Conservation (phyloP, 1,140 invertebrate species). For the Pachyrhynchus sulphureomaculatus region DNA sequence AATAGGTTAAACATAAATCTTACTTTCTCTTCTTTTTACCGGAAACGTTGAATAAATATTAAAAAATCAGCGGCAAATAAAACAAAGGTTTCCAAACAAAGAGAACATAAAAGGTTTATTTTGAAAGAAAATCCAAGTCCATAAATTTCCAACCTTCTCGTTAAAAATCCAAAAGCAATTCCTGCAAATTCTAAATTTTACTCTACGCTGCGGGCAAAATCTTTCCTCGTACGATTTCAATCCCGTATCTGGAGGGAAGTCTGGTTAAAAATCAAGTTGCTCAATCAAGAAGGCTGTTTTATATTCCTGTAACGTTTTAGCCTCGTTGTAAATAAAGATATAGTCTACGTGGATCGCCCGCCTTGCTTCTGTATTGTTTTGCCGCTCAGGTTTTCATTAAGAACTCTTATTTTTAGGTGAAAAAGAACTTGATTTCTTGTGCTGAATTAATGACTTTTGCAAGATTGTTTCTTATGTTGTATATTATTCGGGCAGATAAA, state of each 20-base stretch:
- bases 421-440: conserved; percentile 4
- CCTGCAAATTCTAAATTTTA: conserved; percentile 34
- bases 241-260: conserved; percentile 40
- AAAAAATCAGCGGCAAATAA: too few relatives aligned
- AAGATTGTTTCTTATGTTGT: too few relatives aligned
- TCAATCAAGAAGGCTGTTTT: conserved; percentile 48
- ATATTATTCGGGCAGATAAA: too few relatives aligned
- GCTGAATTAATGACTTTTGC: too few relatives aligned
- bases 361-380: conserved; percentile 20
- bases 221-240: conserved; percentile 44
- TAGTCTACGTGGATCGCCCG: conserved; percentile 38
- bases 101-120: not conserved
- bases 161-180: conserved; percentile 28
- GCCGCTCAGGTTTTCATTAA: conserved; percentile 30
- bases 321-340: conserved; percentile 50
- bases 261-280: conserved; percentile 50
- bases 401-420: conserved; percentile 24
- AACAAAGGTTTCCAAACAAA: too few relatives aligned
- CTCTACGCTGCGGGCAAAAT: conserved; percentile 39
- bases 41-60: too few relatives aligned
- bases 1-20: too few relatives aligned
- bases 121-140: not conserved
- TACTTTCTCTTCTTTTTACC: too few relatives aligned
- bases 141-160: conserved; percentile 19
- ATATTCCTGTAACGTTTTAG: conserved; percentile 40